Percentiles rank a stretch among this genome's conserved stretches.
phyloP scores from a whole-genome alignment of 2,888 invertebrate species.

The Oligia strigilis region DNA sequence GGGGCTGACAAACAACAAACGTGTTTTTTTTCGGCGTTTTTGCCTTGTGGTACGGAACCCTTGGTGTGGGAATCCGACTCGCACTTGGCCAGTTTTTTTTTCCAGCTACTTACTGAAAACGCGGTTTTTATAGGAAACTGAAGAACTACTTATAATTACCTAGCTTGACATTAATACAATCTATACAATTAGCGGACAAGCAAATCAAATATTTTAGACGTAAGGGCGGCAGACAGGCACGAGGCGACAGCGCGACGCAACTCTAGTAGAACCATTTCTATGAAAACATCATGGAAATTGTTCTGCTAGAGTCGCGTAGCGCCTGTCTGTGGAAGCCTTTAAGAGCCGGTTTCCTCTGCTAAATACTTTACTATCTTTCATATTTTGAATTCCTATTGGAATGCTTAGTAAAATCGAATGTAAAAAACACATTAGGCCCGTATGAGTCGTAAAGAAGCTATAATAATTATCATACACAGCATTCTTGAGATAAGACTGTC shows the following conservation, averaged over 20 bases:
- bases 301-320: too few relatives aligned
- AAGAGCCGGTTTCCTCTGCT: constrained; percentile 1
- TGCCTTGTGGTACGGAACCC: too few relatives aligned
- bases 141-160: background rate
- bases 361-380: constrained; percentile 23
- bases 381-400: constrained; percentile 31
- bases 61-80: too few relatives aligned
- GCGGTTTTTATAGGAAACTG: background rate
- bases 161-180: background rate
- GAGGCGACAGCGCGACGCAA: too few relatives aligned
- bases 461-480: constrained; percentile 79
- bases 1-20: too few relatives aligned
- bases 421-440: constrained; percentile 67
- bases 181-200: background rate
- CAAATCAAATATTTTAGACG: background rate
- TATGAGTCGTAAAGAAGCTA: constrained; percentile 71
- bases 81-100: background rate
- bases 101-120: constrained; percentile 8
- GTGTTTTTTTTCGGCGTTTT: too few relatives aligned
- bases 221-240: background rate
- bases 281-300: too few relatives aligned
- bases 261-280: too few relatives aligned
- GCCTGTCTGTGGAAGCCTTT: too few relatives aligned
- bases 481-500: constrained; percentile 84
- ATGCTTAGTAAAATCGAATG: constrained; percentile 63